Evolutionary conservation across 2,113 vertebrate genomes (phyloP).

Genomic region (Spea multiplicata): DNA sequence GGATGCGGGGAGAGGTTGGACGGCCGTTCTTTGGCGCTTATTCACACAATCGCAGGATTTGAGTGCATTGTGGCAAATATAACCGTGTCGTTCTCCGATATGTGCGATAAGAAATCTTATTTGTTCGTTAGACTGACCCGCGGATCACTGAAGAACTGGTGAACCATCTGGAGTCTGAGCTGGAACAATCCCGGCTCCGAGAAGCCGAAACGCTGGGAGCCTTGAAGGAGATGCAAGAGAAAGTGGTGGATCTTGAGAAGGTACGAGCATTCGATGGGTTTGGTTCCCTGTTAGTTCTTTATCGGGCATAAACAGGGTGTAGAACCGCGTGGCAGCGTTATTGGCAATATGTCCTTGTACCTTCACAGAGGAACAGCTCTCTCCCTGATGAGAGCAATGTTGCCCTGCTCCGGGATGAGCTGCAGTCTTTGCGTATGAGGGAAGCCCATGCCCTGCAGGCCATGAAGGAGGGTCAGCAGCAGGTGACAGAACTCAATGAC

Average conservation of each 20-base stretch:
- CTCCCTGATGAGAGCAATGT: slow-evolving; percentile 89
- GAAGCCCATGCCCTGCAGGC: slow-evolving; percentile 80
- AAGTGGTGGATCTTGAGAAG: slow-evolving; percentile 92
- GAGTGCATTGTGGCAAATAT: too few species aligned
- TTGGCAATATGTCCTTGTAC: too few species aligned
- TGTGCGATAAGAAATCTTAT: too few species aligned
- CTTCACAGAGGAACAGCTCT: slow-evolving; percentile 74
- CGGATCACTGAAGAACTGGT: slow-evolving; percentile 82
- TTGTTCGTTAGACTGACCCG: slow-evolving; percentile 56
- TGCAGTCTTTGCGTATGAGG: slow-evolving; percentile 82
- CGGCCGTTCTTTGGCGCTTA: too few species aligned
- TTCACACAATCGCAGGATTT: too few species aligned
- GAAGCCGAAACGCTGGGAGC: slow-evolving; percentile 84
- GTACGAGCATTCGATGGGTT: slow-evolving; percentile 54
- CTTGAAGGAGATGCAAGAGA: slow-evolving; percentile 93
- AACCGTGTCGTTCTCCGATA: too few species aligned
- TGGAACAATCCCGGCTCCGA: slow-evolving; percentile 81
- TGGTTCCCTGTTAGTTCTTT: fast-evolving
- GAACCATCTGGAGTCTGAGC: slow-evolving; percentile 75
- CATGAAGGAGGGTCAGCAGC: slow-evolving; percentile 80
- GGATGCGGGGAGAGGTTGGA: background rate
- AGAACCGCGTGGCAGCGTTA: background rate
- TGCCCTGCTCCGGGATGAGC: slow-evolving; percentile 82
- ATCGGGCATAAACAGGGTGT: background rate
- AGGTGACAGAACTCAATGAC: slow-evolving; percentile 85